These are phyloP conservation scores for Drosophila meridiana DNA, from an alignment of 2,888 invertebrate species.

Conservation along the genomic window DNA sequence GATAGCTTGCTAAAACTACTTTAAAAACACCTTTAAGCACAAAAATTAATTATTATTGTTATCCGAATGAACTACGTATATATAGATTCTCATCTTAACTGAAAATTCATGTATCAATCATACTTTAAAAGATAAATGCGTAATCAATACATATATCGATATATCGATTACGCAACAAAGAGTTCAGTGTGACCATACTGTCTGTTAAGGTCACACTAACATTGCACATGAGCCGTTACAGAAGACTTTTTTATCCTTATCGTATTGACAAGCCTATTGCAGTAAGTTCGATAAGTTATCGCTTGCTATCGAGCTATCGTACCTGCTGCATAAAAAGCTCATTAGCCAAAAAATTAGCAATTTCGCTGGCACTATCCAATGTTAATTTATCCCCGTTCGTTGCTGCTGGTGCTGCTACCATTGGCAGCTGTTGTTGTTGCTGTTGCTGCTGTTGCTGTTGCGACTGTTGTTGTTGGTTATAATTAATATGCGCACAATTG, in stretches of 20 bases:
- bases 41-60: not conserved
- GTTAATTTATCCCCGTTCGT: conserved; percentile 74
- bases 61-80: not conserved
- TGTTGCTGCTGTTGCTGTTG: conserved; percentile 53
- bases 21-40: not conserved
- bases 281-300: conserved; percentile 29
- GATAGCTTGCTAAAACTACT: not conserved
- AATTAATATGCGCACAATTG: conserved; percentile 61
- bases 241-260: not conserved
- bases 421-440: conserved; percentile 24
- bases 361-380: conserved; percentile 92
- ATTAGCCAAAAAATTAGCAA: conserved; percentile 93
- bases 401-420: conserved; percentile 37
- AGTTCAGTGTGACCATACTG: not conserved
- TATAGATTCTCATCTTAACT: not conserved
- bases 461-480: conserved; percentile 49
- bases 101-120: not conserved
- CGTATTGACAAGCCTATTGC: not conserved
- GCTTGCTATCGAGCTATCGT: conserved; percentile 67
- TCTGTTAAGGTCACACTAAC: not conserved
- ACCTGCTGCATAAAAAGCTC: conserved; percentile 94
- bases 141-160: not conserved
- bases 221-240: not conserved
- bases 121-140: not conserved
- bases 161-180: not conserved